Conservation (phyloP, 2,113 vertebrate genomes). For the Uria aalge region DNA sequence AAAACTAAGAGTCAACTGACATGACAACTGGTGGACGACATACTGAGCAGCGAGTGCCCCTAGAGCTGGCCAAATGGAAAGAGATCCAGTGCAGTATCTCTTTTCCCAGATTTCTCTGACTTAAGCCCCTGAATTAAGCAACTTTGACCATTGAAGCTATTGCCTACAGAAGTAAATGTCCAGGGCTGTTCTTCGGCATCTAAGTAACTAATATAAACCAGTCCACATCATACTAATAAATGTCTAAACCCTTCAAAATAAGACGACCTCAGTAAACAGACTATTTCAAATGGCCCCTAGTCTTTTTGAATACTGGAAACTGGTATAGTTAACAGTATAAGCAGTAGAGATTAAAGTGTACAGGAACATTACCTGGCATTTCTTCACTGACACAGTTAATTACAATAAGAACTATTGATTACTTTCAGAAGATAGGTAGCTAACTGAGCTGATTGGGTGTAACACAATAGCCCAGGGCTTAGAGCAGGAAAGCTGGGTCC, state of each 20-base stretch:
- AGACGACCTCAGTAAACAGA: not conserved
- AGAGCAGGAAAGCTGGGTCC: not conserved
- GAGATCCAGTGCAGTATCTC: rapidly evolving
- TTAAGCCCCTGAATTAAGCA: not conserved
- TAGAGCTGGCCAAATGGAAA: not conserved
- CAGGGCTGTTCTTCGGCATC: not conserved
- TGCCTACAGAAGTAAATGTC: not conserved
- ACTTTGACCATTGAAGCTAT: not conserved
- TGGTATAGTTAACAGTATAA: not conserved
- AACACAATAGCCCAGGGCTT: not conserved
- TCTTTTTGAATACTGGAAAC: not conserved
- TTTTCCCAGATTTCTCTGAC: not conserved
- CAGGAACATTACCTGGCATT: not conserved
- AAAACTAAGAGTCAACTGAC: not conserved
- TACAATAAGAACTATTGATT: not conserved
- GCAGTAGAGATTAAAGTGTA: not conserved
- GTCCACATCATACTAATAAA: not conserved
- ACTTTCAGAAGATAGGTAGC: not conserved
- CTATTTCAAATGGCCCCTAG: not conserved
- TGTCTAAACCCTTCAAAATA: not conserved
- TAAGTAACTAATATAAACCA: not conserved
- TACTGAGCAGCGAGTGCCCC: not conserved
- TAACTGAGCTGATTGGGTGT: not conserved
- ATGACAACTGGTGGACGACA: not conserved
- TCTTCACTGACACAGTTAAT: not conserved